Evolutionary conservation across 2,797 vertebrate species (phyloP), one percentile per base, ranked within the genome.

Genomic region (Sebastes itinus): DNA sequence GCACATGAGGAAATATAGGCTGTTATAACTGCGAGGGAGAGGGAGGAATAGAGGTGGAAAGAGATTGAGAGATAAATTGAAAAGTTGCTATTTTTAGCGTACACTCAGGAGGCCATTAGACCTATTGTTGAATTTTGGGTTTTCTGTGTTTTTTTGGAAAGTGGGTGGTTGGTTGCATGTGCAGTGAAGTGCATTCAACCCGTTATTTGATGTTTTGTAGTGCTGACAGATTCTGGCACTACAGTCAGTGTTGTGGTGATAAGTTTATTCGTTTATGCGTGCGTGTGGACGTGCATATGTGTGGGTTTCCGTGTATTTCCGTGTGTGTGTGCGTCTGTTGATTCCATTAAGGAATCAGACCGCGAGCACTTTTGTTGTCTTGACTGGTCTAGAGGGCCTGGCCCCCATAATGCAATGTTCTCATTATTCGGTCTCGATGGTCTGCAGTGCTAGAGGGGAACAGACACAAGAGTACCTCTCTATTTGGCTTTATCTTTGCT

Each of bases 331-430:
- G 69, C 11, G 28, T 87, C 18, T 73, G 79, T 80, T 89, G 85
- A 89, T 82, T 91, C 87, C 86, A 93, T 92, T 92, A 92, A 81
- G 78, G 80, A 93, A 88, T 89, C 90, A 87, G 87, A 87, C 92
- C 77, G 60, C 84, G 73, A 90, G 90, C 87, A 74, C 82, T 90
- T 84, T 79, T 87, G 87, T 83, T 87, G 89, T 91, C 87, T 88
- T 91, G 77, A 80, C 89, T 87, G 84, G 86, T 92, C 86, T 66
- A 64, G 75, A 89, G 89, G 86, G 84, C 83, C 82, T 58, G 76
- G 77, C 83, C 79, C 83, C 88, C 74, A 83, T 90, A 86, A 92
- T 93, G 89, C 88, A 91, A 78, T 89, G 81, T 88, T 92, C 90
- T 93, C 85, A 89, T 91, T 90, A 91, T 89, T 92, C 83, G 68